Conservation (phyloP, 1,140 invertebrate genomes). For the Cyclargus thomasi region DNA sequence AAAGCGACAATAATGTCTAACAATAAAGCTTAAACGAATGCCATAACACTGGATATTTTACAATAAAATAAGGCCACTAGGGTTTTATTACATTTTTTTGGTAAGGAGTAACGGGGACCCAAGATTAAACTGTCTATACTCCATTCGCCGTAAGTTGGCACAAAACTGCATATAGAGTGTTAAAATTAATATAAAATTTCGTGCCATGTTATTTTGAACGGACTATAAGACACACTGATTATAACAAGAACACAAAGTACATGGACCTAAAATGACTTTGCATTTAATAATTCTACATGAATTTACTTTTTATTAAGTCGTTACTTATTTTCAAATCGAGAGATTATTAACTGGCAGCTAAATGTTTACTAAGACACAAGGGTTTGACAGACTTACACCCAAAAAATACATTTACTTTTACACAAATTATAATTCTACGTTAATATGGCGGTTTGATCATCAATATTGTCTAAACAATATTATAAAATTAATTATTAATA, state of each 20-base stretch:
- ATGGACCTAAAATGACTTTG: too few species aligned
- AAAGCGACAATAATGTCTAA: conserved; percentile 70
- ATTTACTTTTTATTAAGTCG: neutral
- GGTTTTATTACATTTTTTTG: conserved; percentile 23
- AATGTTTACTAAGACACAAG: neutral
- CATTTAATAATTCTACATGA: too few species aligned
- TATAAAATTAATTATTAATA: neutral
- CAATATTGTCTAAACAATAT: conserved; percentile 14
- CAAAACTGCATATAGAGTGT: too few species aligned
- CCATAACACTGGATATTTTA: conserved; percentile 64
- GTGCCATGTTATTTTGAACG: too few species aligned
- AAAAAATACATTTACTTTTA: conserved; percentile 29
- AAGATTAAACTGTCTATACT: too few species aligned
- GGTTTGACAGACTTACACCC: neutral
- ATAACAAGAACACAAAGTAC: too few species aligned
- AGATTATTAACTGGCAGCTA: neutral
- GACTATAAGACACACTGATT: too few species aligned
- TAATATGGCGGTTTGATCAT: conserved; percentile 55
- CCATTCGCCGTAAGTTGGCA: too few species aligned
- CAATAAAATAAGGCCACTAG: conserved; percentile 60
- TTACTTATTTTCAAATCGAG: neutral
- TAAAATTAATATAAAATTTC: too few species aligned
- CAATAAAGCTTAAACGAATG: conserved; percentile 69
- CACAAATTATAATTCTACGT: conserved; percentile 41
- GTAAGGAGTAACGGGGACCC: too few species aligned